These are phyloP conservation scores for Plebejus melissa DNA, from an alignment of 2,888 invertebrate genomes.

Conservation along the genomic window DNA sequence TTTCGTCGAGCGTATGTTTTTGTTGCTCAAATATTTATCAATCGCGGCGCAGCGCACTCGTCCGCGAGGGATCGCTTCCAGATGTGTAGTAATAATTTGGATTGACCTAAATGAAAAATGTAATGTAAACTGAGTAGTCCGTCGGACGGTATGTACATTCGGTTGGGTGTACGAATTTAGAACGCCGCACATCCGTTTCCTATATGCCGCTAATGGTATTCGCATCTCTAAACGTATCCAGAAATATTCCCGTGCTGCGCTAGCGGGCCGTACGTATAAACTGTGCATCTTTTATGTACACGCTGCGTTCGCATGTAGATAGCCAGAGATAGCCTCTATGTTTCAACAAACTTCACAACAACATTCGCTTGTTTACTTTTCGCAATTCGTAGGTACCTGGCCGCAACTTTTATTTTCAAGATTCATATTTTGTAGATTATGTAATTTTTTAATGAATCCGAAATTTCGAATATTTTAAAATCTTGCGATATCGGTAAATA, in stretches of 20 bases:
- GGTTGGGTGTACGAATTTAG: conserved; percentile 44
- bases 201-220: conserved; percentile 33
- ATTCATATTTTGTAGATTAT: background rate
- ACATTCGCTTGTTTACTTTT: background rate
- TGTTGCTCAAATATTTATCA: conserved; percentile 36
- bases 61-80: conserved; percentile 38
- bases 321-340: background rate
- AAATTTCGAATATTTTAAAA: background rate
- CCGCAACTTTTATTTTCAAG: background rate
- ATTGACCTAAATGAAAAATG: conserved; percentile 43
- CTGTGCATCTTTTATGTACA: background rate
- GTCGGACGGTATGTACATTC: conserved; percentile 57
- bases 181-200: conserved; percentile 51
- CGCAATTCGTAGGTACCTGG: background rate
- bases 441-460: background rate
- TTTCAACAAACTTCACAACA: background rate
- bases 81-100: conserved; percentile 43
- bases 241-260: background rate
- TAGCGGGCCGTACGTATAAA: background rate
- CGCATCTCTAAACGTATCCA: conserved; percentile 11
- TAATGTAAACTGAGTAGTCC: conserved; percentile 37
- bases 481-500: conserved; percentile 16
- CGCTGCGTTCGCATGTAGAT: background rate
- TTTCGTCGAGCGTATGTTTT: conserved; percentile 32
- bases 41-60: conserved; percentile 18